Percentiles rank a stretch among this genome's conserved stretches.
These are phyloP conservation scores for Trachelus tabidus DNA, from an alignment of 2,888 invertebrate species.

Conservation along the genomic window DNA sequence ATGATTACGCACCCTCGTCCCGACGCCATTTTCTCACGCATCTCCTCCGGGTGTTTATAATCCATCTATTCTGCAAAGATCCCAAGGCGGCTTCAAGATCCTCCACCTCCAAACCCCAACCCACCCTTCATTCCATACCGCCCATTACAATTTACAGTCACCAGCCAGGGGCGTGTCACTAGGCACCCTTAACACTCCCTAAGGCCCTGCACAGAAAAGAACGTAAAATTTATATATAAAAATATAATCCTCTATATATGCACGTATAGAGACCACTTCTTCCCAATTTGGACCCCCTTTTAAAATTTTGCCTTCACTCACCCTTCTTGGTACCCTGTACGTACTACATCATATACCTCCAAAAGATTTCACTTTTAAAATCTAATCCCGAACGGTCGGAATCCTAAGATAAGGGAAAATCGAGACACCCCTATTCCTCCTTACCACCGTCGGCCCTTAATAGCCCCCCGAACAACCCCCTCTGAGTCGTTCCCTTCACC, in stretches of 20 bases:
- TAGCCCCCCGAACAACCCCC: not conserved
- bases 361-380: not conserved
- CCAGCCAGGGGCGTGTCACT: not conserved
- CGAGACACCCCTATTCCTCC: not conserved
- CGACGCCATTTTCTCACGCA: slow-evolving; percentile 25
- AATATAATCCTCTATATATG: too few relatives aligned
- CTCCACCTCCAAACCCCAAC: not conserved
- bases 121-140: not conserved
- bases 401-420: not conserved
- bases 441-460: not conserved
- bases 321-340: not conserved
- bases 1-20: slow-evolving; percentile 31
- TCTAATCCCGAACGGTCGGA: not conserved
- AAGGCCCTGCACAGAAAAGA: not conserved
- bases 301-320: not conserved
- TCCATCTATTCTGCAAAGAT: slow-evolving; percentile 3
- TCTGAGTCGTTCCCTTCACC: not conserved
- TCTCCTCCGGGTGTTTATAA: slow-evolving; percentile 2
- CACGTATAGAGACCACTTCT: not conserved
- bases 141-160: not conserved
- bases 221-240: too few relatives aligned
- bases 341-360: not conserved
- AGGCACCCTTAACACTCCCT: not conserved
- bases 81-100: not conserved
- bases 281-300: not conserved